Percentiles rank a stretch among this genome's conserved stretches.
Evolutionary conservation across 2,113 vertebrate genomes (phyloP).

Genomic region (Megaceryle torquata): DNA sequence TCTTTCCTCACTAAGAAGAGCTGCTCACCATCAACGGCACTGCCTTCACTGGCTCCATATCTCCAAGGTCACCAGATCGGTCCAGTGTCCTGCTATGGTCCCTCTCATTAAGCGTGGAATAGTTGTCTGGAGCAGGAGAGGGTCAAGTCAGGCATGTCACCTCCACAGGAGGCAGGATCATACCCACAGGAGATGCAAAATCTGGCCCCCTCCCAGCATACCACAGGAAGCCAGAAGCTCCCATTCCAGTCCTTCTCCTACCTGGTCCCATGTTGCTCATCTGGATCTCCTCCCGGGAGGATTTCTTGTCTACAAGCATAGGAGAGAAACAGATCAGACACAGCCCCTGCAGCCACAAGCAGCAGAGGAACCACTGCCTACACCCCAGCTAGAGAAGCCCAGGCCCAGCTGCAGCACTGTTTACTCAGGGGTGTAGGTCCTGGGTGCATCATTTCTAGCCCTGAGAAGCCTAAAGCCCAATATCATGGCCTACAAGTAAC

Average conservation of each 20-base stretch:
- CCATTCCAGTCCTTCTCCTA: constrained; percentile 34
- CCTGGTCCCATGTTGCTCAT: constrained; percentile 94
- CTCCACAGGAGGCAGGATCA: not conserved
- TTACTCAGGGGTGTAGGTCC: not conserved
- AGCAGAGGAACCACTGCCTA: not conserved
- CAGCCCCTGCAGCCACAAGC: not conserved
- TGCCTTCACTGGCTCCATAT: constrained; percentile 85
- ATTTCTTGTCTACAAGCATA: constrained; percentile 77
- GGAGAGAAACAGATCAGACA: constrained; percentile 50
- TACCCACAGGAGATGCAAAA: fast-evolving
- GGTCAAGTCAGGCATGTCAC: not conserved
- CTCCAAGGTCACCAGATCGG: constrained; percentile 82
- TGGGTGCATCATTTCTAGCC: not conserved
- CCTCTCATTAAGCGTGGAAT: constrained; percentile 89
- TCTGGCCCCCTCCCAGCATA: not conserved
- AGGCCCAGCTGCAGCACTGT: not conserved
- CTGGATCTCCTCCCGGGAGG: constrained; percentile 92
- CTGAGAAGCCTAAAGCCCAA: not conserved
- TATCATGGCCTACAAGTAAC: fast-evolving
- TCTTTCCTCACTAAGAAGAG: not conserved
- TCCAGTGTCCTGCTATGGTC: constrained; percentile 89
- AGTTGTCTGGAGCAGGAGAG: constrained; percentile 69
- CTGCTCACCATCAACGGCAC: constrained; percentile 68
- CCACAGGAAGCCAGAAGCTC: not conserved
- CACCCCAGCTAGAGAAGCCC: not conserved